A percentile compares a stretch with the other conserved stretches of the same genome.
Evolutionary conservation across 1,140 invertebrate genomes (phyloP).

Genomic region (Caenorhabditis briggsae): DNA sequence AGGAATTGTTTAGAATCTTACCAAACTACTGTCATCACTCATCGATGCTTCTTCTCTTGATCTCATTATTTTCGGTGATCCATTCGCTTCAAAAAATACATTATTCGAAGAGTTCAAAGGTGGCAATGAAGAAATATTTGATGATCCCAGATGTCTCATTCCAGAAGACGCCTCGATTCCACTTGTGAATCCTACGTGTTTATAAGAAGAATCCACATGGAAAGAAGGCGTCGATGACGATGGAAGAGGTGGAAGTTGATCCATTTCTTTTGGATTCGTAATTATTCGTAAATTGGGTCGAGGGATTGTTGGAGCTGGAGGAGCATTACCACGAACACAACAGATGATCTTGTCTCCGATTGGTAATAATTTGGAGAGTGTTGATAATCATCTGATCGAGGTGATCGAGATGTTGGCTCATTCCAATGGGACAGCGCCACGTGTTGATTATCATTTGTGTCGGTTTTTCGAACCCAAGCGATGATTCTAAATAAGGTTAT

Average conservation of each 20-base stretch:
- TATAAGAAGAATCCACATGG: background rate
- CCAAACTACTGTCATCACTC: constrained; percentile 46
- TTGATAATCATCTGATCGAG: background rate
- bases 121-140: background rate
- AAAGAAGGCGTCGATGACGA: background rate
- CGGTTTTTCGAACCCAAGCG: constrained; percentile 7
- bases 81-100: constrained; percentile 3
- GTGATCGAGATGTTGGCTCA: background rate
- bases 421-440: constrained; percentile 7
- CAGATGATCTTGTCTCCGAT: background rate
- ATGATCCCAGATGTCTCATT: background rate
- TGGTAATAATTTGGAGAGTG: background rate
- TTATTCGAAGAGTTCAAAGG: background rate
- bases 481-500: background rate
- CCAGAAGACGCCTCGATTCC: background rate
- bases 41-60: background rate
- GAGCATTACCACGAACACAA: background rate
- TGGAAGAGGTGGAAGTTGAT: constrained; percentile 40
- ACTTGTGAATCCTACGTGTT: background rate
- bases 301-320: constrained; percentile 12
- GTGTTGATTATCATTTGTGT: constrained; percentile 6
- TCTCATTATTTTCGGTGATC: constrained; percentile 31
- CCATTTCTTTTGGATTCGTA: constrained; percentile 2
- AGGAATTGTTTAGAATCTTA: background rate
- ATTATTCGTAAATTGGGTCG: constrained; percentile 16